Evolutionary conservation across 2,888 invertebrate species (phyloP).

Genomic region (Sinhomidia bicolor): DNA sequence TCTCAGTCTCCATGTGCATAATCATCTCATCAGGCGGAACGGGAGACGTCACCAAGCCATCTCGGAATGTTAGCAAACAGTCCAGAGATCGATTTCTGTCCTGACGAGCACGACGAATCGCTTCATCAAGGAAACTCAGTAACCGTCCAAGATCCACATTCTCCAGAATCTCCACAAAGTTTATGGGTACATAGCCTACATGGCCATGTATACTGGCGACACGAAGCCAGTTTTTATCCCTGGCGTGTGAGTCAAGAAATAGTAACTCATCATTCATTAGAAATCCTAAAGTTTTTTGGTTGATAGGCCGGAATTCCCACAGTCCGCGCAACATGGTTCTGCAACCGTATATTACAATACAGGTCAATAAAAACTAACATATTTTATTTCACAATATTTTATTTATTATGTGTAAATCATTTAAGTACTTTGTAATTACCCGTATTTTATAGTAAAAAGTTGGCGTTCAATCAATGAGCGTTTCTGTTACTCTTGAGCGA

Average conservation of each 20-base stretch:
- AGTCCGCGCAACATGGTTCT: slow-evolving; percentile 78
- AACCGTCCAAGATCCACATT: slow-evolving; percentile 71
- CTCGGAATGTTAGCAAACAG: slow-evolving; percentile 74
- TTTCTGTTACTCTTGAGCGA: slow-evolving; percentile 66
- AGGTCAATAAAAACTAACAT: no score
- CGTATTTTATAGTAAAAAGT: slow-evolving; percentile 2
- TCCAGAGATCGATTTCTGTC: slow-evolving; percentile 69
- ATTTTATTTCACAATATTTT: no score
- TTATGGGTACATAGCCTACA: slow-evolving; percentile 81
- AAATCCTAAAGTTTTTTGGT: slow-evolving; percentile 78
- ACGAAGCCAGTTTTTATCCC: slow-evolving; percentile 81
- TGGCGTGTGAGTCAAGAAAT: slow-evolving; percentile 76
- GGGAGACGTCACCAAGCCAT: slow-evolving; percentile 74
- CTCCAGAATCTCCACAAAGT: slow-evolving; percentile 79
- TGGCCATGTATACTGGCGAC: slow-evolving; percentile 80
- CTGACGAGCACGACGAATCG: slow-evolving; percentile 74
- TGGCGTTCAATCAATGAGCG: slow-evolving; percentile 59
- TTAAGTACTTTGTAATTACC: neutral
- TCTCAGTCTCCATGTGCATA: slow-evolving; percentile 73
- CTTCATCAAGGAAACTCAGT: slow-evolving; percentile 77
- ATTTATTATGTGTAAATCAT: no score
- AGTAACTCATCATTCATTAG: slow-evolving; percentile 75
- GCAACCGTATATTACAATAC: neutral
- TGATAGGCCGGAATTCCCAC: slow-evolving; percentile 78
- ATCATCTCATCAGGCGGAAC: slow-evolving; percentile 72